Percentiles rank a stretch among this genome's conserved stretches.
These are phyloP conservation scores for Colletes collaris DNA, from an alignment of 2,888 invertebrate species.

Conservation along the genomic window DNA sequence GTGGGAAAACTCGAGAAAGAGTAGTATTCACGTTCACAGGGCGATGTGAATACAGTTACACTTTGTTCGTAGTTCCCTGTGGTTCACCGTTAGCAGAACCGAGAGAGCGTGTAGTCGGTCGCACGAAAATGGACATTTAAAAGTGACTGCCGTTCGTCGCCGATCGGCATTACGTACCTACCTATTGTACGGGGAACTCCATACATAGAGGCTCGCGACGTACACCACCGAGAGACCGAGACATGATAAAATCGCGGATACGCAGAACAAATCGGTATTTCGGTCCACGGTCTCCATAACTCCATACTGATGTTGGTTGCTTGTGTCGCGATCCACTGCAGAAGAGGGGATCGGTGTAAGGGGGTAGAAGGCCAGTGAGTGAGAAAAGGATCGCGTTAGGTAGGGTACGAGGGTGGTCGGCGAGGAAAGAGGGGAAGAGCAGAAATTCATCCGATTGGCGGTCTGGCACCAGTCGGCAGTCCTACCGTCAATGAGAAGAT, in stretches of 20 bases:
- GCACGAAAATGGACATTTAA: constrained; percentile 42
- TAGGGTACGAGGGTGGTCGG: constrained; percentile 46
- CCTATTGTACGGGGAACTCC: constrained; percentile 91
- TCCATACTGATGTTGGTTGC: constrained; percentile 79
- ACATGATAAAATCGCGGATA: constrained; percentile 89
- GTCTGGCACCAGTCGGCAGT: constrained; percentile 76
- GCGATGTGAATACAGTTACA: constrained; percentile 63
- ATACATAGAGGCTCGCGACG: constrained; percentile 94
- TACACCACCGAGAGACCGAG: constrained; percentile 90
- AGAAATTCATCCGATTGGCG: constrained; percentile 71
- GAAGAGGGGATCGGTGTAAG: constrained; percentile 65
- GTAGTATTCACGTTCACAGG: constrained; percentile 58
- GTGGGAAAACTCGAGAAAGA: constrained; percentile 55
- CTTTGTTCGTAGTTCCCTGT: constrained; percentile 70
- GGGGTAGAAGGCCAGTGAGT: constrained; percentile 45
- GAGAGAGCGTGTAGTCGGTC: constrained; percentile 40
- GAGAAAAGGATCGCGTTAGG: constrained; percentile 32
- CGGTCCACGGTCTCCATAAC: constrained; percentile 77
- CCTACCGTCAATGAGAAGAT: constrained; percentile 88
- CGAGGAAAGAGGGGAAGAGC: constrained; percentile 51
- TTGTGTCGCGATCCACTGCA: constrained; percentile 71
- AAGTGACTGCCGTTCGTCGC: constrained; percentile 52
- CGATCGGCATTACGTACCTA: constrained; percentile 85
- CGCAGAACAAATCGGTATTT: constrained; percentile 83
- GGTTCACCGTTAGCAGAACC: constrained; percentile 56